Conservation (phyloP, 2,113 vertebrate genomes). For the Centrocercus urophasianus region DNA sequence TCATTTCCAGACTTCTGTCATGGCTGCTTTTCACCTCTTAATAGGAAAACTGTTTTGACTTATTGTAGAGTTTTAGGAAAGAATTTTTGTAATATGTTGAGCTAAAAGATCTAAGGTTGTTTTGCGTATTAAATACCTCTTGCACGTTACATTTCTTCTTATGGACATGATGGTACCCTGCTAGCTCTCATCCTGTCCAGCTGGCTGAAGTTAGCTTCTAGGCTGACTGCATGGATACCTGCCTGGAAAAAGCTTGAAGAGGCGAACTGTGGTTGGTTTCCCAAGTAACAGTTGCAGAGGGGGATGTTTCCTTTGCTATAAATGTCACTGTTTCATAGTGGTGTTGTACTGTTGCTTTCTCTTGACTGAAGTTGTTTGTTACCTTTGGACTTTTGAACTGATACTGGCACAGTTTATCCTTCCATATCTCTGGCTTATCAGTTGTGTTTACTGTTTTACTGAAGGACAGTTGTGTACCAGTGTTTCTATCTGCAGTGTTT, state of each 20-base stretch:
- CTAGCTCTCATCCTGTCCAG: background rate
- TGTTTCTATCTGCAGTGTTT: background rate
- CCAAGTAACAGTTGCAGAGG: background rate
- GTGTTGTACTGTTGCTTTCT: background rate
- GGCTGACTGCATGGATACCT: slow-evolving; percentile 13
- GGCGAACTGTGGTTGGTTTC: slow-evolving; percentile 33
- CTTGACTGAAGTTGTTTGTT: background rate
- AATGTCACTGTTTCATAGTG: background rate
- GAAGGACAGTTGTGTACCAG: background rate
- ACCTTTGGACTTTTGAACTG: background rate
- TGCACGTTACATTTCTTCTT: background rate
- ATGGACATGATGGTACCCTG: background rate
- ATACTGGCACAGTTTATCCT: background rate
- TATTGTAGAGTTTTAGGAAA: background rate
- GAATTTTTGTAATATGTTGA: background rate
- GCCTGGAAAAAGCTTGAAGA: slow-evolving; percentile 10
- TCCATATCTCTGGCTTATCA: background rate
- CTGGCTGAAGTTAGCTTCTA: background rate
- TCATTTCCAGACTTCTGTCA: background rate
- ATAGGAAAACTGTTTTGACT: background rate
- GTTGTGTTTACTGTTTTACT: background rate
- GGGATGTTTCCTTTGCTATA: background rate
- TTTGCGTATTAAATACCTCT: background rate
- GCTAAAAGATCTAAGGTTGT: background rate
- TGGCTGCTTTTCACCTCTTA: background rate